Evolutionary conservation across 2,888 invertebrate species (phyloP).

Genomic region (Strigamia maritima): DNA sequence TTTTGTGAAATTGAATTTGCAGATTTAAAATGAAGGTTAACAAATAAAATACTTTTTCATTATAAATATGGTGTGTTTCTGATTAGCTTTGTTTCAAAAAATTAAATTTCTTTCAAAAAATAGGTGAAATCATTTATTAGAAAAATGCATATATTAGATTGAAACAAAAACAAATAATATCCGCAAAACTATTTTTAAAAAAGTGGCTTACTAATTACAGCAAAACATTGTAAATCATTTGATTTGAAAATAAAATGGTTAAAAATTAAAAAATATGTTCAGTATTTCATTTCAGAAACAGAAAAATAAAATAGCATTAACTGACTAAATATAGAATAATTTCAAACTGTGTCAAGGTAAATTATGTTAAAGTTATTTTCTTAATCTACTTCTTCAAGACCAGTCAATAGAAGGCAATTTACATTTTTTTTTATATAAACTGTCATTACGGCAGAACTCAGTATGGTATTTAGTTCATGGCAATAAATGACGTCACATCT

Average conservation of each 20-base stretch:
- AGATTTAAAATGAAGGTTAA: too few species aligned
- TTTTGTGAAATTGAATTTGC: too few species aligned
- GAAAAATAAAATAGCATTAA: background rate
- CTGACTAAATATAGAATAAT: background rate
- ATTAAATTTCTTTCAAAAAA: background rate
- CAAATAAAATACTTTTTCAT: background rate
- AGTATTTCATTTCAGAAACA: background rate
- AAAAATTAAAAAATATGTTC: background rate
- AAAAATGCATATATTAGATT: background rate
- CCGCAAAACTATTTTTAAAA: background rate
- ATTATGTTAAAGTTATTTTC: background rate
- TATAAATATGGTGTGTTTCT: background rate
- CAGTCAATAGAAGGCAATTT: constrained; percentile 30
- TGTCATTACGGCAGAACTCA: background rate
- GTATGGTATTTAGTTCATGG: constrained; percentile 2
- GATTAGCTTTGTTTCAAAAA: background rate
- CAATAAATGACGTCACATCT: background rate
- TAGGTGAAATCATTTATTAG: background rate
- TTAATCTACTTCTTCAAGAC: background rate
- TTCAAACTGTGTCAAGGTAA: constrained; percentile 2
- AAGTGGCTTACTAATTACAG: constrained; percentile 16
- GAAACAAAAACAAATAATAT: too few species aligned
- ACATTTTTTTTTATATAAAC: background rate
- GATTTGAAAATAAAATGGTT: background rate
- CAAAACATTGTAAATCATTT: background rate